These are phyloP conservation scores for Eretmochelys imbricata DNA, from an alignment of 2,113 vertebrate genomes.

Conservation along the genomic window DNA sequence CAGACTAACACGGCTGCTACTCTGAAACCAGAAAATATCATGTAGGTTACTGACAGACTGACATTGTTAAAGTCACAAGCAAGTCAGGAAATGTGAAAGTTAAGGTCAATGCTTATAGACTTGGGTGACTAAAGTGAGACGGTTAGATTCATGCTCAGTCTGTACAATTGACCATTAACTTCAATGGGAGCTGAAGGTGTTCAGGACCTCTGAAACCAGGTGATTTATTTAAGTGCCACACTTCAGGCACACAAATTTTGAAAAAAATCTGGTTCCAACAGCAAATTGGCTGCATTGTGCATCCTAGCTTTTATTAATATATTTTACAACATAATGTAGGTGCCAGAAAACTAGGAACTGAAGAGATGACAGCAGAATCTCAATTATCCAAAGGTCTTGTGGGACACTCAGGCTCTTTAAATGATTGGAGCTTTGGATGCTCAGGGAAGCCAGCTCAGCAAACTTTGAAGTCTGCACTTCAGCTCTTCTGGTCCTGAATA, in stretches of 20 bases:
- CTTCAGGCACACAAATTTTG: background rate
- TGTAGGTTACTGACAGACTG: background rate
- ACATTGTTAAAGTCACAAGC: background rate
- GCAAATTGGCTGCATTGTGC: background rate
- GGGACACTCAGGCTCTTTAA: background rate
- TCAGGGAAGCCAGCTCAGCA: background rate
- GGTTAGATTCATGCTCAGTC: background rate
- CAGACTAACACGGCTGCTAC: too few species aligned
- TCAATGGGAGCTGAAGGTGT: background rate
- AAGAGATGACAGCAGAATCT: background rate
- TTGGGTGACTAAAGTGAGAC: background rate
- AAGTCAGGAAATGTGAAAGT: background rate
- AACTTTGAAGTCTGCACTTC: slow-evolving; percentile 12
- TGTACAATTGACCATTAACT: background rate
- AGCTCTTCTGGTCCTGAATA: background rate
- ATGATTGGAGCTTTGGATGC: background rate
- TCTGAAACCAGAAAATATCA: background rate
- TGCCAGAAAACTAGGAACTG: background rate
- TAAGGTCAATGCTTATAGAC: background rate
- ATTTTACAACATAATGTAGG: background rate
- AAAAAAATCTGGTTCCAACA: background rate
- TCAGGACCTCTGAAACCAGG: background rate
- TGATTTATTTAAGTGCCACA: background rate
- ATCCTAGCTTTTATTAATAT: background rate
- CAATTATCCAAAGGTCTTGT: background rate